A percentile compares a stretch with the other conserved stretches of the same genome.
Conservation (phyloP, 2,113 vertebrate genomes). For the Myrmecophaga tridactyla region DNA sequence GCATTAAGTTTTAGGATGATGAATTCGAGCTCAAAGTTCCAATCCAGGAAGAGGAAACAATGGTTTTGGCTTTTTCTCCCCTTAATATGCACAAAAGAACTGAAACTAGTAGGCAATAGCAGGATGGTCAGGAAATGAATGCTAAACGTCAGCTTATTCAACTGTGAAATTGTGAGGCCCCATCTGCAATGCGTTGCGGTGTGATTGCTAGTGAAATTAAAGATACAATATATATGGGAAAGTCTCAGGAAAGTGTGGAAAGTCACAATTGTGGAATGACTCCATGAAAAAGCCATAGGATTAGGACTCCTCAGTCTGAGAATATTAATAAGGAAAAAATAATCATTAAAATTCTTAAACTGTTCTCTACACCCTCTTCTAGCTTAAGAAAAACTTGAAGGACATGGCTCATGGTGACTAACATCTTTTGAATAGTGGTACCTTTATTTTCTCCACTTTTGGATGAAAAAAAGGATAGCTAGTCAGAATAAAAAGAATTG, state of each 20-base stretch:
- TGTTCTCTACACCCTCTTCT: not conserved
- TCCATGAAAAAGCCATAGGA: not conserved
- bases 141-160: constrained; percentile 11
- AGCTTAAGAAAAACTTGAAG: not conserved
- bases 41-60: not conserved
- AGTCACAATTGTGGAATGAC: not conserved
- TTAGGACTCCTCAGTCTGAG: not conserved
- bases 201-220: constrained; percentile 27
- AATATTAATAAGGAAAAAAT: constrained; percentile 10
- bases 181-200: not conserved
- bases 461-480: not conserved
- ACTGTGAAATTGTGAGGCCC: constrained; percentile 34
- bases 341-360: not conserved
- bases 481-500: not conserved
- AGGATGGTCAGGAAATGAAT: not conserved
- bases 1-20: not conserved
- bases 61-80: not conserved
- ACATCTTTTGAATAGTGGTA: not conserved
- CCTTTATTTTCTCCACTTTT: not conserved
- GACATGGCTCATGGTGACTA: not conserved
- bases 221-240: not conserved
- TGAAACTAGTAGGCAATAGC: not conserved
- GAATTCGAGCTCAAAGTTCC: not conserved
- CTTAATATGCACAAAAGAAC: not conserved
- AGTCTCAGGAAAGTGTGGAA: not conserved